Percentiles rank a stretch among this genome's conserved stretches.
These are phyloP conservation scores for Psilopsiagon aymara DNA, from an alignment of 2,113 vertebrate genomes.

Conservation along the genomic window DNA sequence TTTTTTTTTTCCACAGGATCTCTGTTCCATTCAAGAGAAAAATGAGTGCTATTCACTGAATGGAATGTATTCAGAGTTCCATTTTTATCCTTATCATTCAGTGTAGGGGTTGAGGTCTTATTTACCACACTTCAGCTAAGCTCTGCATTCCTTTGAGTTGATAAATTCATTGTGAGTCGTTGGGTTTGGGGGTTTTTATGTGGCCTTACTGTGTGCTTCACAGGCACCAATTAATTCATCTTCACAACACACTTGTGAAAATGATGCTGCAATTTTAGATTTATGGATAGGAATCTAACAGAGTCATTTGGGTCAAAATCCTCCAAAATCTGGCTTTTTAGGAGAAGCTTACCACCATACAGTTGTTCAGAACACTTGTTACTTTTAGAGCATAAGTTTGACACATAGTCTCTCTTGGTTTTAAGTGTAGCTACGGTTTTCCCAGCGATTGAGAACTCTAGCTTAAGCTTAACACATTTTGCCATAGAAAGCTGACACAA, in stretches of 20 bases:
- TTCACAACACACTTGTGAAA: neutral
- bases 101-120: conserved; percentile 31
- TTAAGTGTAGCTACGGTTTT: neutral
- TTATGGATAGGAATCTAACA: neutral
- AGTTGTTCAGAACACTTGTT: neutral
- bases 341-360: neutral
- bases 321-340: neutral
- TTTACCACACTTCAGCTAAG: conserved; percentile 28
- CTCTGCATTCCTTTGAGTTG: conserved; percentile 17
- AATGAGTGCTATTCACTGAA: conserved; percentile 62
- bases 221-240: neutral
- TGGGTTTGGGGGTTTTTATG: neutral
- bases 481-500: neutral
- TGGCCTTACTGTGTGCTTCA: neutral
- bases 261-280: neutral
- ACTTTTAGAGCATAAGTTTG: neutral
- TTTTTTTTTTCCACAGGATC: conserved; percentile 58
- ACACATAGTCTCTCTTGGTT: neutral
- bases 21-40: conserved; percentile 63
- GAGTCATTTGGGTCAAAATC: neutral
- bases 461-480: neutral
- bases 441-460: neutral
- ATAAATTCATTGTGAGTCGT: neutral
- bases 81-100: conserved; percentile 63
- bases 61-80: conserved; percentile 58